Evolutionary conservation across 2,888 invertebrate genomes (phyloP).

Genomic region (Biston betularia): DNA sequence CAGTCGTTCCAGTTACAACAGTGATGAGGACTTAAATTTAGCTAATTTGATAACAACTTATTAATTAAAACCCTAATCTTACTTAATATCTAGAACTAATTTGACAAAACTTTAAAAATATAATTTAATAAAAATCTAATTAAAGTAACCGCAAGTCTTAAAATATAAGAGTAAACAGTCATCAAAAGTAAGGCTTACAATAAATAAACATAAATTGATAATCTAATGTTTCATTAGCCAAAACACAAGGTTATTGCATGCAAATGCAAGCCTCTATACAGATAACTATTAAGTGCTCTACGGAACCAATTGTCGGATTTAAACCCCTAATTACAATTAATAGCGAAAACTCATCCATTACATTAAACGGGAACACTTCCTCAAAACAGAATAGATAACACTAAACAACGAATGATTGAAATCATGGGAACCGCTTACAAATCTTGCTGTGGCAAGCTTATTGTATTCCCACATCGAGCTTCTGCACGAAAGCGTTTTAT

Average conservation of each 20-base stretch:
- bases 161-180: too few species aligned
- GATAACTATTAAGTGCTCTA: not conserved
- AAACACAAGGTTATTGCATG: not conserved
- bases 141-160: too few species aligned
- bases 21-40: too few species aligned
- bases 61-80: too few species aligned
- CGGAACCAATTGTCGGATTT: not conserved
- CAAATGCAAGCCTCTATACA: not conserved
- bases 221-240: not conserved
- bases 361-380: constrained; percentile 17
- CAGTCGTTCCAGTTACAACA: too few species aligned
- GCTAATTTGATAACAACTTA: too few species aligned
- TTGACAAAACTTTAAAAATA: too few species aligned
- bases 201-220: constrained; percentile 1
- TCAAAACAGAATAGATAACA: constrained; percentile 23
- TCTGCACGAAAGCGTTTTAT: constrained; percentile 53
- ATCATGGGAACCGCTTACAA: constrained; percentile 34
- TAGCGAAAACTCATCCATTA: constrained; percentile 19
- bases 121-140: too few species aligned
- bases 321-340: not conserved
- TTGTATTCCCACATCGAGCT: constrained; percentile 35
- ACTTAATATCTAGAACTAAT: too few species aligned
- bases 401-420: constrained; percentile 23
- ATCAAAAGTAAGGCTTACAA: too few species aligned
- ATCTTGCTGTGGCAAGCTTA: constrained; percentile 40